Conservation (phyloP, 2,113 vertebrate genomes). For the Formicarius rufipectus region DNA sequence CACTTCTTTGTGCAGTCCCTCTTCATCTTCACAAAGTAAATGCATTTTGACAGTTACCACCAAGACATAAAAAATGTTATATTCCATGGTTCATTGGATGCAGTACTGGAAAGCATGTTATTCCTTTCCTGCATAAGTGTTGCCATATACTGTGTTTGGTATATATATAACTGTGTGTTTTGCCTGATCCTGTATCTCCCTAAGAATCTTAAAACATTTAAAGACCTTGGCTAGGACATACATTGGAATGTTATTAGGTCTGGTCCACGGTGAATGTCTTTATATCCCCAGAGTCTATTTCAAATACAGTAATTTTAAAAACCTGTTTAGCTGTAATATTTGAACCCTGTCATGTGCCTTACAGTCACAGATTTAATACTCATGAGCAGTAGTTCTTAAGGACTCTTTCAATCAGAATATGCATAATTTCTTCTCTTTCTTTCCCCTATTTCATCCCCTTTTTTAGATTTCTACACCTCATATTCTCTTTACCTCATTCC, state of each 20-base stretch:
- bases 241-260: not conserved
- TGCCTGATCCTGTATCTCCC: not conserved
- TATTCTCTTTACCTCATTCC: not conserved
- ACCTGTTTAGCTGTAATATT: not conserved
- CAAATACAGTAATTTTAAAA: not conserved
- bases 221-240: not conserved
- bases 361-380: not conserved
- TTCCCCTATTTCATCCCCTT: rapidly evolving
- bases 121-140: not conserved
- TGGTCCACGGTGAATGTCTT: not conserved
- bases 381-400: not conserved
- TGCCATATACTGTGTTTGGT: not conserved
- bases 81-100: not conserved
- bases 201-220: not conserved
- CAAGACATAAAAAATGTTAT: constrained; percentile 29
- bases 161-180: not conserved
- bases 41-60: constrained; percentile 49
- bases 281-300: not conserved
- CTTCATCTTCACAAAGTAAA: constrained; percentile 32
- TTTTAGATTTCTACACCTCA: not conserved
- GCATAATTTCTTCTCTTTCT: not conserved
- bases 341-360: not conserved
- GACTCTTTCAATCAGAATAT: not conserved
- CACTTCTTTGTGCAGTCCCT: constrained; percentile 14
- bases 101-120: not conserved